Conservation (phyloP, 2,113 vertebrate genomes). For the Hippocampus guttulatus region DNA sequence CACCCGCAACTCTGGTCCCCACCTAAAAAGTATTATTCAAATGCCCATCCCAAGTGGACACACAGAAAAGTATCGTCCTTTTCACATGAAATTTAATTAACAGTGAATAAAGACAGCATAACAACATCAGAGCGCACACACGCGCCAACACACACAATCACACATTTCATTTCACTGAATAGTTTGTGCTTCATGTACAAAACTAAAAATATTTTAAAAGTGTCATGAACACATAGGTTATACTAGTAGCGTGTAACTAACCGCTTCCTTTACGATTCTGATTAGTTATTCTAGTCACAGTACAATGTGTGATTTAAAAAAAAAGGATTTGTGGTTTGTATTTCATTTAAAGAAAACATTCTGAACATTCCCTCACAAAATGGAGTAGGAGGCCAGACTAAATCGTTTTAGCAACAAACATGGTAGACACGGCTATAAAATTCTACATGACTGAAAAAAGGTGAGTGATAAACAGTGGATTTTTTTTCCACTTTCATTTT, state of each 20-base stretch:
- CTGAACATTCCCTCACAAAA: not conserved
- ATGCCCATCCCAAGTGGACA: not conserved
- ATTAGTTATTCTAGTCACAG: not conserved
- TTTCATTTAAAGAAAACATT: not conserved
- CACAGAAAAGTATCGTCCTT: slow-evolving; percentile 11
- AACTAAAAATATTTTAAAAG: slow-evolving; percentile 19
- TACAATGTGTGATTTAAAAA: not conserved
- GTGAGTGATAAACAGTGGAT: not conserved
- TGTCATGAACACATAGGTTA: slow-evolving; percentile 4
- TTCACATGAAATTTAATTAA: not conserved
- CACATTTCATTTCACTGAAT: slow-evolving; percentile 16
- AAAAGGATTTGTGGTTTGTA: not conserved
- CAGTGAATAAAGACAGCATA: slow-evolving; percentile 17
- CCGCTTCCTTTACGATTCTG: not conserved
- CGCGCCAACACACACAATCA: not conserved
- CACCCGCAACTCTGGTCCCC: no score
- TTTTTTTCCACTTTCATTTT: not conserved
- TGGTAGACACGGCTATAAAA: not conserved
- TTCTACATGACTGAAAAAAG: not conserved
- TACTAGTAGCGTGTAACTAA: slow-evolving; percentile 27
- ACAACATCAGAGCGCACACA: slow-evolving; percentile 1
- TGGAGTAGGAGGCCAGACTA: not conserved
- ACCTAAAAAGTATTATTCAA: not conserved
- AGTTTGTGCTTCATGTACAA: slow-evolving; percentile 43
- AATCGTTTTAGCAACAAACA: not conserved